Percentiles rank a stretch among this genome's conserved stretches.
Conservation (phyloP, 2,888 invertebrate genomes). For the Troides aeacus region DNA sequence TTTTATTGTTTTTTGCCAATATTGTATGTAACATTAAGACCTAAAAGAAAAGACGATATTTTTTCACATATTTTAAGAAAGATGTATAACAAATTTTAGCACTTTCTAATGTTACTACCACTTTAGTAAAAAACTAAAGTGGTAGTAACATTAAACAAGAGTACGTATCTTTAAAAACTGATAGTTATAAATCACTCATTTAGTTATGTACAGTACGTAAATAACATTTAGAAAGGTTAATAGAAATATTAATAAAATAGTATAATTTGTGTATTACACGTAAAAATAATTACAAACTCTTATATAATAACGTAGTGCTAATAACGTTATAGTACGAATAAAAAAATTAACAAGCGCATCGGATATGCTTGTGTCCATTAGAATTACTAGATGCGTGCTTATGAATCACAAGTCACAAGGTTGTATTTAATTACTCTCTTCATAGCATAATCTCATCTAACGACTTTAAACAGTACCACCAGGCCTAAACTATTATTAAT, state of each 20-base stretch:
- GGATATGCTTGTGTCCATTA: constrained; percentile 26
- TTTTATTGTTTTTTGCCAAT: no score
- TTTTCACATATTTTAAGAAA: no score
- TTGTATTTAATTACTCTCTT: constrained; percentile 42
- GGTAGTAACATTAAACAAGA: no score
- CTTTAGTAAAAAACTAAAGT: no score
- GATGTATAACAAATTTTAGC: no score
- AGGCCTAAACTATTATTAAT: constrained; percentile 55
- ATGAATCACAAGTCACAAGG: constrained; percentile 35
- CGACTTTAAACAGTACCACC: constrained; percentile 23
- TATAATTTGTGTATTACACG: background rate
- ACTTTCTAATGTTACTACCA: no score
- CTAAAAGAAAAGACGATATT: no score
- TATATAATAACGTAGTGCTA: background rate
- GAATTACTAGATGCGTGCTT: constrained; percentile 36
- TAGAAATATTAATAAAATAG: background rate
- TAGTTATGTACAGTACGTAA: background rate
- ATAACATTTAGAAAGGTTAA: background rate
- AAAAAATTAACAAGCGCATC: constrained; percentile 1
- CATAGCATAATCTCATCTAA: constrained; percentile 38
- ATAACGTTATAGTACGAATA: background rate
- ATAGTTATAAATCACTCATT: background rate
- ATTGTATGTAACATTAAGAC: no score
- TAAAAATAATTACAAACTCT: constrained; percentile 18
- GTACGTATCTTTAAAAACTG: no score